Conservation (phyloP, 2,888 invertebrate species). For the Acrobasis consociella region DNA sequence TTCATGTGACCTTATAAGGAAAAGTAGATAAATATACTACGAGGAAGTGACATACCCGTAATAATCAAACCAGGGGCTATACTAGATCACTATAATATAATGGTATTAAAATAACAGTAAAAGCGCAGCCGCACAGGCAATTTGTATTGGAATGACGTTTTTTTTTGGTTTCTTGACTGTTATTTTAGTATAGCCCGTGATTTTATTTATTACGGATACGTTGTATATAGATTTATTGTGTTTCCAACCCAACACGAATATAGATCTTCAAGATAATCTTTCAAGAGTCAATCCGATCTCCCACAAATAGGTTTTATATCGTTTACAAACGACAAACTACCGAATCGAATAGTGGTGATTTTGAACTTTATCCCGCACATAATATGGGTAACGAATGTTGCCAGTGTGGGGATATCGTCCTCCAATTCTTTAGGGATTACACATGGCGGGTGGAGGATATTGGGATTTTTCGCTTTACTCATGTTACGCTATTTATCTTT, state of each 20-base stretch:
- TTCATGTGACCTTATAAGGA: too few species aligned
- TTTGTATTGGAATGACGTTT: too few species aligned
- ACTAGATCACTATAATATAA: too few species aligned
- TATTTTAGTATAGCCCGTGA: too few species aligned
- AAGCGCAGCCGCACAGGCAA: too few species aligned
- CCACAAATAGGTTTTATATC: conserved; percentile 19
- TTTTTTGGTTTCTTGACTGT: too few species aligned
- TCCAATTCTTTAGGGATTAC: conserved; percentile 7
- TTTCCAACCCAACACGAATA: neutral
- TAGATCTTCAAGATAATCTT: conserved; percentile 12
- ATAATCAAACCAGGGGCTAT: too few species aligned
- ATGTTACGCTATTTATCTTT: neutral
- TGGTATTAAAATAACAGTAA: too few species aligned
- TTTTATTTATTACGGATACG: too few species aligned
- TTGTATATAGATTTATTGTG: neutral
- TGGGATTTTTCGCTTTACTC: conserved; percentile 10
- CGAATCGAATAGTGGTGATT: neutral
- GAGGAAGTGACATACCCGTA: too few species aligned
- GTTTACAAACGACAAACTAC: neutral
- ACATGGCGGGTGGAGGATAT: conserved; percentile 1
- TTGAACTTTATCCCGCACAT: conserved; percentile 10
- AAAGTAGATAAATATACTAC: too few species aligned
- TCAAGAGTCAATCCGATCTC: conserved; percentile 16
- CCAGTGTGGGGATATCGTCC: neutral
- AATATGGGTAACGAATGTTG: conserved; percentile 6